Evolutionary conservation across 2,797 vertebrate species (phyloP).

Genomic region (Pagetopsis macropterus): DNA sequence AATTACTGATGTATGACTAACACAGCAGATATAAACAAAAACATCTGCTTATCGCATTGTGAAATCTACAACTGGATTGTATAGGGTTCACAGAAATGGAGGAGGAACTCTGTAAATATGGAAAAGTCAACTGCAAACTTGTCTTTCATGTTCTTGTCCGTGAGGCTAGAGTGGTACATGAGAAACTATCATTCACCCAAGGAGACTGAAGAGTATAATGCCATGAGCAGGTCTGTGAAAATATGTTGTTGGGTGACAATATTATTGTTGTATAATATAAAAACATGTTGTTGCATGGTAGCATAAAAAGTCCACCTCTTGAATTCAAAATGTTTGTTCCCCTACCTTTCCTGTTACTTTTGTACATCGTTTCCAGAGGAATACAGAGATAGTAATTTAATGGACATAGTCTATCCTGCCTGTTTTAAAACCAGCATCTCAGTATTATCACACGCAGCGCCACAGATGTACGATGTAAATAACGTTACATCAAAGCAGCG

Average conservation of each 20-base stretch:
- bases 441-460: conserved; percentile 7
- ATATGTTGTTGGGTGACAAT: background rate
- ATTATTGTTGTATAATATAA: background rate
- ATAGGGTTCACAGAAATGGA: conserved; percentile 7
- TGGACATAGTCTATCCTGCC: background rate
- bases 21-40: conserved; percentile 5
- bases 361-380: conserved; percentile 13
- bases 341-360: background rate
- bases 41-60: background rate
- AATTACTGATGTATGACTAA: background rate
- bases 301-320: conserved; percentile 7
- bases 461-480: conserved; percentile 42
- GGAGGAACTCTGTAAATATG: conserved; percentile 14
- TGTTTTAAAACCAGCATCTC: conserved; percentile 15
- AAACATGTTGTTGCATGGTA: background rate
- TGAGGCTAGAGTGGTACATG: background rate
- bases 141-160: conserved; percentile 4
- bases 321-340: background rate
- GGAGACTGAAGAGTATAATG: conserved; percentile 2
- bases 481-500: conserved; percentile 43
- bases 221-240: background rate
- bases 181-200: background rate
- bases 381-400: conserved; percentile 11
- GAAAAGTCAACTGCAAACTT: conserved; percentile 4
- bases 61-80: conserved; percentile 8